Base-by-base conservation (phyloP, 2,797 vertebrate species). In the Falco biarmicus region DNA sequence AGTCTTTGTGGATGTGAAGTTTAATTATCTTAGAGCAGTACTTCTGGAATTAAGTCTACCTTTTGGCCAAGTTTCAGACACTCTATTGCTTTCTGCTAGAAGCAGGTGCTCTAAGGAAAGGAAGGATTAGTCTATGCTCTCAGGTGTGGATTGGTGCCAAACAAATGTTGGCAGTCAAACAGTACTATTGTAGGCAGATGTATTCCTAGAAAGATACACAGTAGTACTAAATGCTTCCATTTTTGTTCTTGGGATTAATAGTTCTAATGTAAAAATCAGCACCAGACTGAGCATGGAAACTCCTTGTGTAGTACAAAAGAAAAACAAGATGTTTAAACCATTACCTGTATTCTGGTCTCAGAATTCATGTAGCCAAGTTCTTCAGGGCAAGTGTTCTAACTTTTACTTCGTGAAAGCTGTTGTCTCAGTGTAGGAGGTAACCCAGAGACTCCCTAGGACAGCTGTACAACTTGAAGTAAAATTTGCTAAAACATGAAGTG, bases 81-180 rank as follows among this genome's bases (percentile, higher is more conserved):
- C 90, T 82, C n/a, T 92, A 54, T 73, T 96, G 89, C 92, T 93
- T 92, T 63, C 93, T 95, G 93, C 91, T 96, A 78, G 82, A 96
- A 96, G 96, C 95, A 96, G 95, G 95, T 96, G 95, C 94, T 97
- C 83, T 91, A 91, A 94, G 91, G 91, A 89, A 92, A 68, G 91
- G 84, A 93, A 91, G 89, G 94, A 97, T 97, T 96, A 96, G 83
- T 59, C 69, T 96, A 54, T 32, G 53, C 78, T 86, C 85, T 92
- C 95, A 96, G 96, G 96, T 97, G 39, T 96, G 95, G 93, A 94
- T 74, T 89, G 45, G 39, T 95, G 94, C 96, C 96, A 96, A 74
- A 70, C 28, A 56, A 91, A 63, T 48, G 59, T 96, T 96, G 91
- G 93, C 96, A 93, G 85, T 83, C 77, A 90, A 84, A 65, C 20